Evolutionary conservation across 2,113 vertebrate genomes (phyloP).

Genomic region (Phrynosoma blainvillii): DNA sequence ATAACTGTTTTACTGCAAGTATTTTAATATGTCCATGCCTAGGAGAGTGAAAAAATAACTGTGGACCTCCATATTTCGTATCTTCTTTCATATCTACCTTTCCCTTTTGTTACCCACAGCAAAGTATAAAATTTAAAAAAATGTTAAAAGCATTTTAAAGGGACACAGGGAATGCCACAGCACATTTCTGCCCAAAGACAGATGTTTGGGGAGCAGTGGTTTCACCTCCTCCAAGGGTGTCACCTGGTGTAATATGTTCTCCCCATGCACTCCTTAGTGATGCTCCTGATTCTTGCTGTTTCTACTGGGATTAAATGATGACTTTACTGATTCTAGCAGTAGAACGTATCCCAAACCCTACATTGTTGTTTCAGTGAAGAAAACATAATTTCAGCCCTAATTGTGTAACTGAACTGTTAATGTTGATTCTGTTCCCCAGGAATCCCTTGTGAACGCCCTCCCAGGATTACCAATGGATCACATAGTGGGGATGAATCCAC

Average conservation of each 20-base stretch:
- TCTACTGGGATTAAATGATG: no score
- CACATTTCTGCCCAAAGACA: no score
- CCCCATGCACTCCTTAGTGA: no score
- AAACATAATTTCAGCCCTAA: background rate
- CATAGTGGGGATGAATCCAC: conserved; percentile 24
- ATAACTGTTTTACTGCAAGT: accelerated
- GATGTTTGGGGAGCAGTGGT: no score
- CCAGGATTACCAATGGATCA: conserved; percentile 56
- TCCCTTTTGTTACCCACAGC: background rate
- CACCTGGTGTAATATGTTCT: no score
- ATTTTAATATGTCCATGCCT: background rate
- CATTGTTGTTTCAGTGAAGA: background rate
- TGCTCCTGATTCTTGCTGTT: background rate
- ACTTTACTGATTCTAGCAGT: background rate
- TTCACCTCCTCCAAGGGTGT: no score
- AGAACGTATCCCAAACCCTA: background rate
- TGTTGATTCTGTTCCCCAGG: conserved; percentile 38
- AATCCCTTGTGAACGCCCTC: conserved; percentile 63
- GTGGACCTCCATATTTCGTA: background rate
- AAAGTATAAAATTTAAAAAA: background rate
- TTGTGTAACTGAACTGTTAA: background rate
- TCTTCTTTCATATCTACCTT: background rate
- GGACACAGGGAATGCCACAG: no score
- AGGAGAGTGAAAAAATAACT: background rate
- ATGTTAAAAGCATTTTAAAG: no score